Percentiles rank a stretch among this genome's conserved stretches.
Evolutionary conservation across 2,113 vertebrate genomes (phyloP).

Genomic region (Barnardius zonarius): DNA sequence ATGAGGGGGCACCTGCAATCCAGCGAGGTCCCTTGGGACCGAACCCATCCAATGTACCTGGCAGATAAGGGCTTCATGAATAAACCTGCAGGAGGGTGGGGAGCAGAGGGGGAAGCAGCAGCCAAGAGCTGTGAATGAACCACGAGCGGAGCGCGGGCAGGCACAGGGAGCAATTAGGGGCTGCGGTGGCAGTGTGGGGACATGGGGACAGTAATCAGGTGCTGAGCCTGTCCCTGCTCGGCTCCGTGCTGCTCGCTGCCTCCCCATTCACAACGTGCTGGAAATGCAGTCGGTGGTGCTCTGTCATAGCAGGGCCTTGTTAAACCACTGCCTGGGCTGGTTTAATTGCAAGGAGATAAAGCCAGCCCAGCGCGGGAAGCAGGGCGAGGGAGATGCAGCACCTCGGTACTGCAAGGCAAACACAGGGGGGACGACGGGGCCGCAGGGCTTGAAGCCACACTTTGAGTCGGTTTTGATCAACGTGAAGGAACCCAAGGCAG

Average conservation of each 20-base stretch:
- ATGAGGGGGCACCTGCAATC: accelerated
- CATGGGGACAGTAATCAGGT: slow-evolving; percentile 47
- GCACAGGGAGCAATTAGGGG: not conserved
- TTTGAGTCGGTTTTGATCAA: not conserved
- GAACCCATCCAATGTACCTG: accelerated
- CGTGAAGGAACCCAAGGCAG: accelerated
- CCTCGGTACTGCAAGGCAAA: not conserved
- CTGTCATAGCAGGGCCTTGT: not conserved
- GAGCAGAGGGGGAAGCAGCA: not conserved
- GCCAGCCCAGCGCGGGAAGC: too few species aligned
- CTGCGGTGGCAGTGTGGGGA: not conserved
- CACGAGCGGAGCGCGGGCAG: not conserved
- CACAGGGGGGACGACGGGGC: not conserved
- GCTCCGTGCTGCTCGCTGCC: not conserved
- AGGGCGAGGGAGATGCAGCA: not conserved
- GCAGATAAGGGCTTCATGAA: slow-evolving; percentile 62
- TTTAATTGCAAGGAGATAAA: slow-evolving; percentile 47
- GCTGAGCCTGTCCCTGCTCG: not conserved
- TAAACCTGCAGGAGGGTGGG: not conserved
- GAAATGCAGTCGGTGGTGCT: slow-evolving; percentile 37
- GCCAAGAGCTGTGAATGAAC: slow-evolving; percentile 16
- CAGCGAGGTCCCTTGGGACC: not conserved
- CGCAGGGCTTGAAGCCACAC: not conserved
- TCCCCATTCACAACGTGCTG: slow-evolving; percentile 13
- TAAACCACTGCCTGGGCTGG: not conserved